Conservation (phyloP, 2,888 invertebrate species). For the Sthenelais limicola region DNA sequence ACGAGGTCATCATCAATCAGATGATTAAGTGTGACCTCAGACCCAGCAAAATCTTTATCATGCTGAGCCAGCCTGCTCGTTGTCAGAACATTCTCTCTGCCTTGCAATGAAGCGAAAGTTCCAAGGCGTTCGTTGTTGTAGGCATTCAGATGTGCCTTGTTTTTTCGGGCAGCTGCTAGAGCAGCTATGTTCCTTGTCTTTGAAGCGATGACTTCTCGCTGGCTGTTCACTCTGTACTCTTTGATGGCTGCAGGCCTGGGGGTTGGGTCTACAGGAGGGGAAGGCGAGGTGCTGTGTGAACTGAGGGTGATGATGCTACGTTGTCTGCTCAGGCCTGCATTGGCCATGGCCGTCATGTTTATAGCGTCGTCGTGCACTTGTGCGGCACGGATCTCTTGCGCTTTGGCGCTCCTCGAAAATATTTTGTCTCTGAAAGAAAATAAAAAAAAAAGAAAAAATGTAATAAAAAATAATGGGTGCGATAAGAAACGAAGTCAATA, state of each 20-base stretch:
- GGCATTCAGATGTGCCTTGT: conserved; percentile 56
- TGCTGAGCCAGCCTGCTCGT: conserved; percentile 66
- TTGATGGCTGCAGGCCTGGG: neutral
- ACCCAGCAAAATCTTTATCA: conserved; percentile 57
- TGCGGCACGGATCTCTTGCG: conserved; percentile 53
- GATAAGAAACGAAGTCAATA: too few species aligned
- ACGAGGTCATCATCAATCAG: conserved; percentile 29
- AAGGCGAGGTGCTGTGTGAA: conserved; percentile 29
- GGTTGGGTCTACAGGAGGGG: neutral
- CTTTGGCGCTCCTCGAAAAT: conserved; percentile 61
- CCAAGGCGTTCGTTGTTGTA: conserved; percentile 45
- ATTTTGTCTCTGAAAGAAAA: conserved; percentile 54
- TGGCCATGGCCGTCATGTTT: neutral
- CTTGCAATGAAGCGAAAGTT: conserved; percentile 10
- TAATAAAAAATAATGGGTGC: too few species aligned
- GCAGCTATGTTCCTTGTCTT: conserved; percentile 69
- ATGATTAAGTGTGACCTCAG: conserved; percentile 20
- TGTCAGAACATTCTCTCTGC: conserved; percentile 46
- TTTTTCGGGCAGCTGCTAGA: conserved; percentile 65
- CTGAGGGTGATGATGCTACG: conserved; percentile 43
- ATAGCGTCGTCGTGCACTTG: conserved; percentile 33
- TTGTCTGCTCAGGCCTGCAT: conserved; percentile 9
- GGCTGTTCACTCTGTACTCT: neutral
- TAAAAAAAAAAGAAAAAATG: too few species aligned
- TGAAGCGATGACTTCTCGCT: conserved; percentile 55